These are phyloP conservation scores for Sparus aurata DNA, from an alignment of 2,797 vertebrate species.

Conservation along the genomic window DNA sequence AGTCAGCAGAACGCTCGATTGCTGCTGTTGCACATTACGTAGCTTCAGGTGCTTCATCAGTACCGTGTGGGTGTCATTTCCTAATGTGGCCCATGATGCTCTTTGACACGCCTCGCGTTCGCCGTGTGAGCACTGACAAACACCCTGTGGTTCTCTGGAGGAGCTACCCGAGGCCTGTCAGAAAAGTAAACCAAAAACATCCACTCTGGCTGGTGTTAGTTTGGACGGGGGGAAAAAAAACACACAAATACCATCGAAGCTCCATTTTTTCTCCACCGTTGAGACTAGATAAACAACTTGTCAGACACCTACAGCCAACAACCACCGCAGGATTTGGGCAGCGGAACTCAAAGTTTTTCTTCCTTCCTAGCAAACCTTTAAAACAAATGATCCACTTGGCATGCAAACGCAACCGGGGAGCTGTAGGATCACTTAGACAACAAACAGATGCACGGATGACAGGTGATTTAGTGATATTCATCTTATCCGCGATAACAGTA, in stretches of 20 bases:
- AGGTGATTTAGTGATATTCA: conserved; percentile 48
- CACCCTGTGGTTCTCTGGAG: conserved; percentile 27
- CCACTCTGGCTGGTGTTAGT: neutral
- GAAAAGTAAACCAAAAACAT: conserved; percentile 36
- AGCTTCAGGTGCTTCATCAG: conserved; percentile 60
- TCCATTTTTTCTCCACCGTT: conserved; percentile 2
- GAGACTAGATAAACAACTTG: conserved; percentile 21
- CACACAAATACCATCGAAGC: conserved; percentile 20
- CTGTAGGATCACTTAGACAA: conserved; percentile 1
- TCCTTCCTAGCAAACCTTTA: neutral
- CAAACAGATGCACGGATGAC: conserved; percentile 48
- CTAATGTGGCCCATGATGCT: conserved; percentile 56
- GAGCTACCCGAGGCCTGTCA: conserved; percentile 19
- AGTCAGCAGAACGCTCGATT: conserved; percentile 69
- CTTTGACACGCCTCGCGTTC: conserved; percentile 42
- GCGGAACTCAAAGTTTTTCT: neutral
- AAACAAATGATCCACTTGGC: conserved; percentile 10
- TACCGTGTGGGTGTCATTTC: conserved; percentile 37
- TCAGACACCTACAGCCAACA: neutral
- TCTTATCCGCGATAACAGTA: conserved; percentile 49
- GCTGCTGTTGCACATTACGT: conserved; percentile 60
- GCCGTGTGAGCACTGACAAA: conserved; percentile 33
- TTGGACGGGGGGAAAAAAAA: conserved; percentile 5
- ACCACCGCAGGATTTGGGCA: neutral
- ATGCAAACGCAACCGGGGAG: neutral